Evolutionary conservation across 2,113 vertebrate genomes (phyloP).

Genomic region (Seriola rivoliana): DNA sequence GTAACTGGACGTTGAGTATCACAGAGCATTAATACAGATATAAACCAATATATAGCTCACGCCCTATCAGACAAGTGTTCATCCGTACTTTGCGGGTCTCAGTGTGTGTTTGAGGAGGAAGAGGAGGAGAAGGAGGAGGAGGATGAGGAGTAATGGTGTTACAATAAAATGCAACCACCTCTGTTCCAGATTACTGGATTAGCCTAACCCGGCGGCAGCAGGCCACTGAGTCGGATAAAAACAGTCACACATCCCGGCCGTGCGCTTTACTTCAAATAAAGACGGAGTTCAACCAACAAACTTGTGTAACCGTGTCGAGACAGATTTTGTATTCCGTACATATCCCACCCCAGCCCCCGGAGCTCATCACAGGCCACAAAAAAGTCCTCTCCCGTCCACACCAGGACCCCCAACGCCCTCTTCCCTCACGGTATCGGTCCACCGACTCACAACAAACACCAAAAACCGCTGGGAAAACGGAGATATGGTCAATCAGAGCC

Average conservation of each 20-base stretch:
- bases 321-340: constrained; percentile 65
- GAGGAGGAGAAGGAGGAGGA: constrained; percentile 39
- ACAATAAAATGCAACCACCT: constrained; percentile 67
- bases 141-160: constrained; percentile 54
- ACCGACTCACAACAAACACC: neutral
- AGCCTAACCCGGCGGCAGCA: constrained; percentile 59
- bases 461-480: neutral
- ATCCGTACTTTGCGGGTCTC: constrained; percentile 34
- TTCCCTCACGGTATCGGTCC: neutral
- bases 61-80: neutral
- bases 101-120: constrained; percentile 34
- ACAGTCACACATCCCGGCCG: constrained; percentile 26
- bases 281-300: constrained; percentile 58
- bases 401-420: constrained; percentile 26
- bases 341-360: constrained; percentile 52
- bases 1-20: neutral
- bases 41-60: neutral
- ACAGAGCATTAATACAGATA: neutral
- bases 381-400: constrained; percentile 48
- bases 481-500: constrained; percentile 6
- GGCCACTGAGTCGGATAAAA: constrained; percentile 71
- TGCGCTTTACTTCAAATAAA: constrained; percentile 30
- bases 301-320: constrained; percentile 42
- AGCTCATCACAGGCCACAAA: constrained; percentile 71
- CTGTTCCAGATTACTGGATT: constrained; percentile 76